These are phyloP conservation scores for Gallinago paraguaiae DNA, from an alignment of 2,113 vertebrate species.

Conservation along the genomic window DNA sequence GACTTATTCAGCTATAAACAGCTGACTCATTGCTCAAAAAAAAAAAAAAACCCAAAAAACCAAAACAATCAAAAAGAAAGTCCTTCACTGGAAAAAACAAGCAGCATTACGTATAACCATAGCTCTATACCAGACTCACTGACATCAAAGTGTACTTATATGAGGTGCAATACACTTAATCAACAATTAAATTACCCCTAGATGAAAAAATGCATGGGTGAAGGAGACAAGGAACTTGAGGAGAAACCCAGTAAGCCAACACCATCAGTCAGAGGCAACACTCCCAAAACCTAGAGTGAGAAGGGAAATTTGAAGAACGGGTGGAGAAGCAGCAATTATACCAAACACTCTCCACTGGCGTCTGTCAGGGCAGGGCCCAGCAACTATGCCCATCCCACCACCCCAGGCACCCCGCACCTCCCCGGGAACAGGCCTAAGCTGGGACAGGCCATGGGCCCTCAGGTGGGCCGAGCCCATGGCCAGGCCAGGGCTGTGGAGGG, in stretches of 20 bases:
- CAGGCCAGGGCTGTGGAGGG: neutral
- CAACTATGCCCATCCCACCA: neutral
- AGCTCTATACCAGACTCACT: neutral
- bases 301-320: neutral
- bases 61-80: too few species aligned
- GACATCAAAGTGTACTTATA: neutral
- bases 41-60: neutral
- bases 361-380: neutral
- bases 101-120: fast-evolving
- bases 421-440: fast-evolving
- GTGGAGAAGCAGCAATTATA: neutral
- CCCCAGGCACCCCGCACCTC: neutral
- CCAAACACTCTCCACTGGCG: neutral
- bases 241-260: neutral
- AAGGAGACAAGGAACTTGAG: neutral
- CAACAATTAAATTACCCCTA: neutral
- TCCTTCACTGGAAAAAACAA: neutral
- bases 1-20: neutral
- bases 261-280: neutral
- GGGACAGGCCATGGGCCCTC: neutral
- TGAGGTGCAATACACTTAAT: neutral
- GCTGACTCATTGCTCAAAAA: neutral
- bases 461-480: too few species aligned
- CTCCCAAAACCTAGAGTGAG: neutral
- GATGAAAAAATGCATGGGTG: neutral